Evolutionary conservation across 2,888 invertebrate genomes (phyloP).

Genomic region (Lasioglossum morio): DNA sequence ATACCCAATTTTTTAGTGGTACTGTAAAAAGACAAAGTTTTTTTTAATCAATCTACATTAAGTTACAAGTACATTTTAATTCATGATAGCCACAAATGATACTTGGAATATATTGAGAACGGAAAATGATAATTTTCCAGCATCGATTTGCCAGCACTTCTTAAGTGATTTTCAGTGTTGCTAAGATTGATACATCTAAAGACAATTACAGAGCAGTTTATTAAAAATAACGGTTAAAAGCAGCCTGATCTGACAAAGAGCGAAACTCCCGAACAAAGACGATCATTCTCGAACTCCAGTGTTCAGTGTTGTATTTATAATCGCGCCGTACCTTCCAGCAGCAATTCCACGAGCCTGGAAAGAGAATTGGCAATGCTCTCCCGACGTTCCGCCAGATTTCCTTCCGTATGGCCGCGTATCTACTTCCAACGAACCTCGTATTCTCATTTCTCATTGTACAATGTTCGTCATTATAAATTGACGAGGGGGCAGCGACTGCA

Average conservation of each 20-base stretch:
- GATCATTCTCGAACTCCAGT: not conserved
- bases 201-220: not conserved
- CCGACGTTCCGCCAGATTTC: constrained; percentile 70
- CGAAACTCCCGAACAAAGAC: not conserved
- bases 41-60: no score
- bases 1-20: no score
- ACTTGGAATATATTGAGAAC: not conserved
- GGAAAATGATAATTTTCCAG: not conserved
- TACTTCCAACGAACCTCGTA: constrained; percentile 27
- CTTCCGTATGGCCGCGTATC: constrained; percentile 34
- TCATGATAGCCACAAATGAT: not conserved
- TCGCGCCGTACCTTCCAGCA: not conserved
- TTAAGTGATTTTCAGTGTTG: no score
- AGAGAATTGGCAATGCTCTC: constrained; percentile 72
- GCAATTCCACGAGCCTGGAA: not conserved
- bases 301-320: not conserved
- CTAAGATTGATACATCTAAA: not conserved
- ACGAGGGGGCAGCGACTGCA: constrained; percentile 70
- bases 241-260: not conserved
- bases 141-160: no score
- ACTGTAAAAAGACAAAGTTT: no score
- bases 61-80: not conserved
- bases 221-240: not conserved
- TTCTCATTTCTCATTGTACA: constrained; percentile 67
- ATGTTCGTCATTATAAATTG: constrained; percentile 64